Evolutionary conservation across 2,797 vertebrate genomes (phyloP).

Genomic region (Philypnodon macrostomus): DNA sequence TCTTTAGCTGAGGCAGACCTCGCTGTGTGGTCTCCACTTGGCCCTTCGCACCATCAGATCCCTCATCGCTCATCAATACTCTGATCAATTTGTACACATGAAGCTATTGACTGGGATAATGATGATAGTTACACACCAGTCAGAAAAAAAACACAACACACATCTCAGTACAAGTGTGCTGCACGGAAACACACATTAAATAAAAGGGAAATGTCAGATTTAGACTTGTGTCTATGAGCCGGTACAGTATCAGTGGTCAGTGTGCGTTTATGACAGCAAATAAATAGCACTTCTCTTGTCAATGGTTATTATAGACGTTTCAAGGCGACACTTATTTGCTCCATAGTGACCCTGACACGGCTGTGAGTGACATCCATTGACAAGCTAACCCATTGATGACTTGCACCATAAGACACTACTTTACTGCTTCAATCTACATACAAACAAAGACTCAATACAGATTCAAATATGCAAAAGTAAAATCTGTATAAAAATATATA

Average conservation of each 20-base stretch:
- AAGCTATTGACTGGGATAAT: constrained; percentile 80
- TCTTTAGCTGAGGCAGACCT: constrained; percentile 66
- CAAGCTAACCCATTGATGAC: constrained; percentile 49
- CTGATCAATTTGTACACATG: constrained; percentile 79
- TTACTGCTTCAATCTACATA: constrained; percentile 41
- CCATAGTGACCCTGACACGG: constrained; percentile 53
- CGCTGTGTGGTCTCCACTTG: constrained; percentile 73
- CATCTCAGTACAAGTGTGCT: constrained; percentile 6
- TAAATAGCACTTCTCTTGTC: constrained; percentile 52
- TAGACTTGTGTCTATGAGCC: background rate
- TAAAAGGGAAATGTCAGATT: constrained; percentile 30
- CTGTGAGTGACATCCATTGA: constrained; percentile 62
- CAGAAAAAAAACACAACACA: constrained; percentile 19
- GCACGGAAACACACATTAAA: constrained; percentile 10
- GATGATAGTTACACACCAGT: constrained; percentile 72
- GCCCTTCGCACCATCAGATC: constrained; percentile 70
- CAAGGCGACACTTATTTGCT: constrained; percentile 51
- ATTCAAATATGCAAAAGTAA: too few species aligned
- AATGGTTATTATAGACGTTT: constrained; percentile 61
- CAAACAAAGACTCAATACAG: too few species aligned
- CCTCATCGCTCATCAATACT: constrained; percentile 74
- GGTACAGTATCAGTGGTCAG: constrained; percentile 16
- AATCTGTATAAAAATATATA: too few species aligned
- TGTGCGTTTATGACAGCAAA: constrained; percentile 52
- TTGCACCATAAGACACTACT: constrained; percentile 34